Conservation (phyloP, 2,113 vertebrate species). For the Corythornis vintsioides region DNA sequence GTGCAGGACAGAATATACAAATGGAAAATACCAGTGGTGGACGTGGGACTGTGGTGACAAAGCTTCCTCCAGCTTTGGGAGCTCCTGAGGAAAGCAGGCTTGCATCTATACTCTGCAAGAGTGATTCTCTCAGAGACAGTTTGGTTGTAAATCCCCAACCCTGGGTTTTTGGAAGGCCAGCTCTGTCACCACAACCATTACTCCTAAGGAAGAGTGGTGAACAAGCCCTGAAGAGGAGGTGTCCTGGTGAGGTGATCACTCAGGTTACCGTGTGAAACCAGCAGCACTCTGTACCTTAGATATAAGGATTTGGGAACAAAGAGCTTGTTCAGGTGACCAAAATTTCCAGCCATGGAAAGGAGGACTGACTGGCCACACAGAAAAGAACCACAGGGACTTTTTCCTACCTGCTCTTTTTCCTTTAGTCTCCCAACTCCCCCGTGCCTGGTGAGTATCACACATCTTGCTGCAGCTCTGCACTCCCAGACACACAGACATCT, state of each 20-base stretch:
- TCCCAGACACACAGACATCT: neutral
- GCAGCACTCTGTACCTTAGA: neutral
- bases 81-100: neutral
- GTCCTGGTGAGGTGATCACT: neutral
- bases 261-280: neutral
- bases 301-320: neutral
- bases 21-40: neutral
- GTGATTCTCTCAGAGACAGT: neutral
- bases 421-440: neutral
- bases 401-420: neutral
- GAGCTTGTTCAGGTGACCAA: neutral
- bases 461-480: no score
- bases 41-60: neutral
- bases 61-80: neutral
- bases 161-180: neutral
- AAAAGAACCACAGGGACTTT: neutral
- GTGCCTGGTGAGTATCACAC: neutral
- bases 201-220: neutral
- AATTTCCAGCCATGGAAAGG: neutral
- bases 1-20: neutral
- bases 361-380: neutral
- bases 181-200: neutral
- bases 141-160: neutral
- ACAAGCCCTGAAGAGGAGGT: neutral
- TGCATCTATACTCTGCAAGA: no score